These are phyloP conservation scores for Pangasius larnaudii DNA, from an alignment of 2,797 vertebrate species.

Conservation along the genomic window DNA sequence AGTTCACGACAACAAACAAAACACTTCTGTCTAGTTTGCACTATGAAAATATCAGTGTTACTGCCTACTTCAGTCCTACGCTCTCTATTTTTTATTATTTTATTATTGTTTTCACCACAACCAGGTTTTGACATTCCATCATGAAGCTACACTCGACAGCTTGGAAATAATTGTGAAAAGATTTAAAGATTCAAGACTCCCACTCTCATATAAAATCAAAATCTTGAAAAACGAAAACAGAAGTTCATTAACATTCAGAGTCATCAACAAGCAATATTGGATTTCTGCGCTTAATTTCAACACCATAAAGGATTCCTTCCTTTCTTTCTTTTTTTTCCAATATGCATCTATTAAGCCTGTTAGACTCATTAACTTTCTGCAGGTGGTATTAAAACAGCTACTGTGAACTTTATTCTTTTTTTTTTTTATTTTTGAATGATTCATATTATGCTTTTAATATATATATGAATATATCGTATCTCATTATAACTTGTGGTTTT, in stretches of 20 bases:
- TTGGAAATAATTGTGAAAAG: constrained; percentile 45
- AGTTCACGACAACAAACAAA: constrained; percentile 82
- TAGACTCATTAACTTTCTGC: constrained; percentile 66
- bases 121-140: constrained; percentile 64
- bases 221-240: background rate
- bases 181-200: background rate
- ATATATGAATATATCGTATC: constrained; percentile 78
- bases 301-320: constrained; percentile 26
- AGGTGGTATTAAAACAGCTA: constrained; percentile 77
- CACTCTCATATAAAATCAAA: background rate
- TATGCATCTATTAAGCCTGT: constrained; percentile 58
- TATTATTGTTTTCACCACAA: constrained; percentile 58
- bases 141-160: constrained; percentile 56
- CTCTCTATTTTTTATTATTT: constrained; percentile 68
- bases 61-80: constrained; percentile 87
- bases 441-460: constrained; percentile 73
- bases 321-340: background rate
- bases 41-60: constrained; percentile 98
- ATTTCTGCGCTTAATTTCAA: constrained; percentile 22
- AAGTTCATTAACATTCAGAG: constrained; percentile 37
- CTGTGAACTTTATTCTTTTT: constrained; percentile 76
- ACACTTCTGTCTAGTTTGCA: constrained; percentile 95
- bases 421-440: constrained; percentile 67
- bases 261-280: constrained; percentile 57
- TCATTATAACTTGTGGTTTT: constrained; percentile 78